Evolutionary conservation across 2,888 invertebrate genomes (phyloP).

Genomic region (Tachina grossa): DNA sequence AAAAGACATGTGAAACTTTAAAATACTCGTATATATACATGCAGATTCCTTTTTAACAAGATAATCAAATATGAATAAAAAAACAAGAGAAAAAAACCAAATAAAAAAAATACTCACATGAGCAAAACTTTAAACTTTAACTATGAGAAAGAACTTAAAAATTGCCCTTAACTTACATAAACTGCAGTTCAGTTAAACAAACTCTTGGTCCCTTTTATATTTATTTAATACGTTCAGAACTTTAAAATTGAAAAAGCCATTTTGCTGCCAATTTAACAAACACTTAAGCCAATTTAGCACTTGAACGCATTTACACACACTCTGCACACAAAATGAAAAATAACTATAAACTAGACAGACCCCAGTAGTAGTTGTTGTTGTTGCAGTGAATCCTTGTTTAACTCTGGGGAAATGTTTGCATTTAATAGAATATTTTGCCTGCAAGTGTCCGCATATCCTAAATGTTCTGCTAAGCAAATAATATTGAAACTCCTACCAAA

Average conservation of each 20-base stretch:
- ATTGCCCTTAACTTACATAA: background rate
- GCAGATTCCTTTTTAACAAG: slow-evolving; percentile 37
- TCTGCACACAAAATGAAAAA: slow-evolving; percentile 22
- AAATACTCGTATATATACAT: background rate
- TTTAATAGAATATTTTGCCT: slow-evolving; percentile 47
- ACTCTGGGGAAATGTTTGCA: slow-evolving; percentile 39
- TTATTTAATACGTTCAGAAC: slow-evolving; percentile 51
- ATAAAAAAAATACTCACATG: slow-evolving; percentile 42
- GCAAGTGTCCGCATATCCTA: slow-evolving; percentile 59
- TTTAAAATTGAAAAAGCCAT: slow-evolving; percentile 81
- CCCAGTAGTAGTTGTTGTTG: background rate
- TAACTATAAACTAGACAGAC: slow-evolving; percentile 10
- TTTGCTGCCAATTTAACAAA: slow-evolving; percentile 82
- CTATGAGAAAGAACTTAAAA: slow-evolving; percentile 34
- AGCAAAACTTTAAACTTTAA: background rate
- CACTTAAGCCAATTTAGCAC: slow-evolving; percentile 82
- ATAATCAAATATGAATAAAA: slow-evolving; percentile 41
- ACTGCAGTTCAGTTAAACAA: background rate
- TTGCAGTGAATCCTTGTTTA: slow-evolving; percentile 24
- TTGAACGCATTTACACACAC: slow-evolving; percentile 76
- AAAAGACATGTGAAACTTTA: slow-evolving; percentile 27
- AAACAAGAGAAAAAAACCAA: background rate
- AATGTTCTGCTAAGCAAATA: slow-evolving; percentile 48
- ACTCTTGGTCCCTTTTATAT: background rate
- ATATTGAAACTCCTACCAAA: slow-evolving; percentile 48